phyloP scores from a whole-genome alignment of 2,888 invertebrate species.

The Hymenopus coronatus region DNA sequence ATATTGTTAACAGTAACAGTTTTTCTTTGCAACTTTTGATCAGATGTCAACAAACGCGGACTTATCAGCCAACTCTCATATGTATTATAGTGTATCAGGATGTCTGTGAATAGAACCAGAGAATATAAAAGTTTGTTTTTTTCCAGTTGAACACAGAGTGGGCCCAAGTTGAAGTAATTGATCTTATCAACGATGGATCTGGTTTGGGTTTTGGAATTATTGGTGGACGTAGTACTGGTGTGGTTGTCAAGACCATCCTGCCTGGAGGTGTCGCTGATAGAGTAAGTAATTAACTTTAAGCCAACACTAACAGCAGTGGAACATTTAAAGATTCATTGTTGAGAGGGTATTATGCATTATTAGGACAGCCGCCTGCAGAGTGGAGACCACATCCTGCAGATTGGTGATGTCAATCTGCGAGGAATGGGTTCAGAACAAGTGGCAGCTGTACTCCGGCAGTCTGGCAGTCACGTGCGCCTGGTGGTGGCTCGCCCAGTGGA shows the following conservation, averaged over 20 bases:
- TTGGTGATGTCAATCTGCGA: conserved; percentile 89
- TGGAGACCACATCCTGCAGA: conserved; percentile 97
- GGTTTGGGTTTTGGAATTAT: conserved; percentile 99
- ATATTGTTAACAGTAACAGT: too few species aligned
- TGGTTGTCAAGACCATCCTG: conserved; percentile 98
- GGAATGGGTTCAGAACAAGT: conserved; percentile 97
- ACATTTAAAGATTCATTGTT: not conserved
- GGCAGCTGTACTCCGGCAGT: conserved; percentile 90
- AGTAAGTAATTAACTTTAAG: conserved; percentile 53
- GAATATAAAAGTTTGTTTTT: not conserved
- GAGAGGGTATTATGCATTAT: conserved; percentile 25
- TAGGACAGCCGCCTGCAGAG: conserved; percentile 93
- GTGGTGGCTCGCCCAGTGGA: conserved; percentile 92
- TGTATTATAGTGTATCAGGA: too few species aligned
- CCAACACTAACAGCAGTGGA: not conserved
- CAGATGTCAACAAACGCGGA: too few species aligned
- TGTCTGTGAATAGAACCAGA: too few species aligned
- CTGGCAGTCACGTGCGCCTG: conserved; percentile 90
- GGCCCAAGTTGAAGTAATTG: conserved; percentile 98
- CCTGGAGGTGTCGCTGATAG: conserved; percentile 97
- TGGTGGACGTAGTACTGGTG: conserved; percentile 94
- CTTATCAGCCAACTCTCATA: too few species aligned
- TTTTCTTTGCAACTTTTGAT: too few species aligned
- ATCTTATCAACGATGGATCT: conserved; percentile 95
- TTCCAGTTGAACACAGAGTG: conserved; percentile 95